A percentile compares a stretch with the other conserved stretches of the same genome.
Conservation (phyloP, 2,113 vertebrate species). For the Pedetes capensis region DNA sequence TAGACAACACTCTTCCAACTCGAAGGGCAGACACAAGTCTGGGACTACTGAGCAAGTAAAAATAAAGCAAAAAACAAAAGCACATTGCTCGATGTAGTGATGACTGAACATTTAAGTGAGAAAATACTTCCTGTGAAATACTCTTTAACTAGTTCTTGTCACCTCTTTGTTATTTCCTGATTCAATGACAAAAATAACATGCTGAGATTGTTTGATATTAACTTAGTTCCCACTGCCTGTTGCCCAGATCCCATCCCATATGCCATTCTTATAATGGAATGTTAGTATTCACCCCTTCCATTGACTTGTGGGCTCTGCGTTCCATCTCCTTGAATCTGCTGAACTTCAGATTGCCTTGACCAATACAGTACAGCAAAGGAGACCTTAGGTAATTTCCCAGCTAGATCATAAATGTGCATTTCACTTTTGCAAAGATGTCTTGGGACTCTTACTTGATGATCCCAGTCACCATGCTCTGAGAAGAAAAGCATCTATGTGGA, state of each 20-base stretch:
- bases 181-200: not conserved
- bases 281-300: not conserved
- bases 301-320: not conserved
- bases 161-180: not conserved
- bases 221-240: not conserved
- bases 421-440: not conserved
- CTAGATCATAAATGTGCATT: not conserved
- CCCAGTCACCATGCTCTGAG: accelerated
- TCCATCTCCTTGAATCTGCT: not conserved
- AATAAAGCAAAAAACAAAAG: not conserved
- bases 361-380: not conserved
- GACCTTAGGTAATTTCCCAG: not conserved
- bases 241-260: not conserved
- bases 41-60: not conserved
- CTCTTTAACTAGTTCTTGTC: not conserved
- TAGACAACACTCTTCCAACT: not conserved
- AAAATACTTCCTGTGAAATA: not conserved
- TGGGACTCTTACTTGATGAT: not conserved
- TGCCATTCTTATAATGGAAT: not conserved
- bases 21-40: not conserved
- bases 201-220: not conserved
- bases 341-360: not conserved
- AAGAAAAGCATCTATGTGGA: not conserved
- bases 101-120: not conserved
- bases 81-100: not conserved